Base-by-base conservation (phyloP, 2,888 invertebrate species). In the Athripsodes cinereus region DNA sequence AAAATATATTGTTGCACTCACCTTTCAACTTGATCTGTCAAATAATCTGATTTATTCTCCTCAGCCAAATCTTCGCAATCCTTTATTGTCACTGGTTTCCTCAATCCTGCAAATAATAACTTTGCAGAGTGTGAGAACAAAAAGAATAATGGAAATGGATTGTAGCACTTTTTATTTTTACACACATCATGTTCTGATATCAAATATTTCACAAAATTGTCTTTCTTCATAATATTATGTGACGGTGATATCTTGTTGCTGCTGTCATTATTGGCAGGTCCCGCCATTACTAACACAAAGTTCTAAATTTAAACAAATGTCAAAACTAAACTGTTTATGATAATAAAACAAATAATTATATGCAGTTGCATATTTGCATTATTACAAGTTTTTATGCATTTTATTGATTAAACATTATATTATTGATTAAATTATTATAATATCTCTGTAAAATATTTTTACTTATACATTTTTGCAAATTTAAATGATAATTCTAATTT, bases 21-120 rank as follows among this genome's bases (percentile, higher is more conserved):
- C 60, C 22, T 53, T 57, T 60, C 53, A 3, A 60, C 35, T 18
- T 16, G 13, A 26, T 50, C 31, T 31, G 47, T 47, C 19, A 60
- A 52, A 18, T 18, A 10, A 19, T 53, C 48, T 2, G 60, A 56
- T 13, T 50, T 20, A 22, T 60, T 52, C 19, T 50, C 44, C 1
- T 49, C 19, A 13, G 22, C n/a, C 16, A 31, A 40, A 5, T 49
- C 34, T 20, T 34, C 49, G 10, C 55, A 53, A 53, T 60, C 60
- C 10, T 53, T 22, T 10, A 50, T 40, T 2, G 53, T 56, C 13
- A 57, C 35, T 1, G 21, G 22, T n/a, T 51, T 34, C 10, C 48
- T 31, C 16, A 31, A 3, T 13, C 53, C 53, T 20, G 22, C 8
- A n/a, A 13, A 57, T 11, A 56, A 20, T 10, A 60, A 34, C 2